phyloP scores from a whole-genome alignment of 2,888 invertebrate species.

The Lasiommata megera region DNA sequence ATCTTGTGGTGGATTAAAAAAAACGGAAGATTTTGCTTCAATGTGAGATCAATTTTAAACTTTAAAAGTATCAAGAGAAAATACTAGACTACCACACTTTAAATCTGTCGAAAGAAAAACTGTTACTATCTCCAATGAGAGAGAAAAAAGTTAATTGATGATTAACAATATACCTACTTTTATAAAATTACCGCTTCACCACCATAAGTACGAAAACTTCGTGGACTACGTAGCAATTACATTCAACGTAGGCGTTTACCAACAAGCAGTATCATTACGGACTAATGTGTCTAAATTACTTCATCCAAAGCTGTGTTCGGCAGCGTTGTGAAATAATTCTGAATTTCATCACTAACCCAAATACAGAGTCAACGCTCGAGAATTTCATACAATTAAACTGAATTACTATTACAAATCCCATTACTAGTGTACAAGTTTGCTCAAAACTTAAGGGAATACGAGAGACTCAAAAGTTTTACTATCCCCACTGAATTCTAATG shows the following conservation, averaged over 20 bases:
- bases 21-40: too few relatives aligned
- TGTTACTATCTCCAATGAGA: too few relatives aligned
- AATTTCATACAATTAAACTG: conserved; percentile 29
- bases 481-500: conserved; percentile 29
- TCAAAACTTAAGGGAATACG: conserved; percentile 27
- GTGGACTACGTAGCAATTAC: neutral
- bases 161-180: too few relatives aligned
- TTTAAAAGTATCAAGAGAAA: too few relatives aligned
- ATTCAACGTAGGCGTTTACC: neutral
- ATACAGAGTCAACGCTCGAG: conserved; percentile 19
- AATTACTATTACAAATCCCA: conserved; percentile 29
- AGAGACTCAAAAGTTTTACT: conserved; percentile 19
- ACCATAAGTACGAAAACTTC: neutral
- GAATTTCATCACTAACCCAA: conserved; percentile 25
- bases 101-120: too few relatives aligned
- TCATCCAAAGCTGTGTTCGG: conserved; percentile 17
- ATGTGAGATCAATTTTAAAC: too few relatives aligned
- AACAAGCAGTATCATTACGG: conserved; percentile 9
- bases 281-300: conserved; percentile 15
- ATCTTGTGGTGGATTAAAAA: too few relatives aligned
- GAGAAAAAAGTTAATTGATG: too few relatives aligned
- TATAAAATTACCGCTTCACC: too few relatives aligned
- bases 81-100: too few relatives aligned
- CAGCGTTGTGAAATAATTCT: conserved; percentile 16
- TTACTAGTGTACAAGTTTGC: conserved; percentile 23